Percentiles rank a stretch among this genome's conserved stretches.
Evolutionary conservation across 2,113 vertebrate genomes (phyloP).

Genomic region (Hepsetus odoe): DNA sequence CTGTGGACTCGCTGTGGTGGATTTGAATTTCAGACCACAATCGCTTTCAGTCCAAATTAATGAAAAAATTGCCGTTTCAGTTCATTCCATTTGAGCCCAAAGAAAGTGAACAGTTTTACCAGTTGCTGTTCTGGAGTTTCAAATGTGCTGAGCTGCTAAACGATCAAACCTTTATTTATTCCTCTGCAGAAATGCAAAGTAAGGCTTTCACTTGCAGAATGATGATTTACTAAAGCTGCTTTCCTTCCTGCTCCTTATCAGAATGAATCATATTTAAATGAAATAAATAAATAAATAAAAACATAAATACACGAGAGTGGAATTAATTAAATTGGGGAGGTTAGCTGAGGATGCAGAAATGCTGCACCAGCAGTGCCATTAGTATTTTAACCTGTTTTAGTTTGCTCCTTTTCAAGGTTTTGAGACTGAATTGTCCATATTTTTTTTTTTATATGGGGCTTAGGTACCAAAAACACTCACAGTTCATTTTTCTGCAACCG

Average conservation of each 20-base stretch:
- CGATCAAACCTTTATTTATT: not conserved
- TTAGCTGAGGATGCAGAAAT: slow-evolving; percentile 56
- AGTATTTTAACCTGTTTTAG: slow-evolving; percentile 24
- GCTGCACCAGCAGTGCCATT: slow-evolving; percentile 26
- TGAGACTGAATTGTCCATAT: not conserved
- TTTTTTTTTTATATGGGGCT: not conserved
- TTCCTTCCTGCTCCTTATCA: slow-evolving; percentile 44
- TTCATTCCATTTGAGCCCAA: not conserved
- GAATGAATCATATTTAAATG: slow-evolving; percentile 57
- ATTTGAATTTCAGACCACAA: too few relatives aligned
- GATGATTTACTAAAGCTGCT: slow-evolving; percentile 52
- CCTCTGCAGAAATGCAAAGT: not conserved
- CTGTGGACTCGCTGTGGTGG: too few relatives aligned
- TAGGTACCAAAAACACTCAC: not conserved
- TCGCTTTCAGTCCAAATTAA: too few relatives aligned
- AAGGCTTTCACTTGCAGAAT: slow-evolving; percentile 31
- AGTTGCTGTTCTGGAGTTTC: not conserved
- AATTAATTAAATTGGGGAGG: slow-evolving; percentile 58
- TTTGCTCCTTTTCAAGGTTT: not conserved
- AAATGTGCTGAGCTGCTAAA: not conserved
- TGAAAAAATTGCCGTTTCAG: too few relatives aligned
- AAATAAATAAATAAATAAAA: slow-evolving; percentile 22
- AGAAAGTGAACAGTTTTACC: not conserved
- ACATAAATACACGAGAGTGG: slow-evolving; percentile 32
- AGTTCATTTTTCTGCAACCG: not conserved